Conservation (phyloP, 35 echinoderm and acorn worm genomes). For the Amphiura filiformis region DNA sequence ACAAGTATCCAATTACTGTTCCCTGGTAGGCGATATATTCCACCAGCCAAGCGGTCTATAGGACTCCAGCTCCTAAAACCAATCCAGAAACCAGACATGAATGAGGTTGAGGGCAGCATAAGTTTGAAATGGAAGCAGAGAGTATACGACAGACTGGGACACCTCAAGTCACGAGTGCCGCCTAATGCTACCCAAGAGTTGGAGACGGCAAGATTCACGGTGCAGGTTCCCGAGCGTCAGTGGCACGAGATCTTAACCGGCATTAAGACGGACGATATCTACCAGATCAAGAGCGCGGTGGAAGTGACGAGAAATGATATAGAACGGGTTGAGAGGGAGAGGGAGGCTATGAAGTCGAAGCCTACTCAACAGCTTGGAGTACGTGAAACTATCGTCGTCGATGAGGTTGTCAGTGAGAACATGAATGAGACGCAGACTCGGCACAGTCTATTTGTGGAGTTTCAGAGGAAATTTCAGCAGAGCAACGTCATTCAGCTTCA, state of each 20-base stretch:
- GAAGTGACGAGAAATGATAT: conserved; percentile 4
- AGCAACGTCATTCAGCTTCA: conserved; percentile 67
- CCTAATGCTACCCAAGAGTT: background rate
- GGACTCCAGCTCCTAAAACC: conserved; percentile 54
- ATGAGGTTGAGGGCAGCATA: conserved; percentile 26
- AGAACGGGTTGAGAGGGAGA: background rate
- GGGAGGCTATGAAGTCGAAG: background rate
- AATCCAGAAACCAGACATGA: conserved; percentile 30
- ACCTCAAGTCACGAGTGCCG: background rate
- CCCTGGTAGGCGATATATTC: conserved; percentile 43
- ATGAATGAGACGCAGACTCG: conserved; percentile 5
- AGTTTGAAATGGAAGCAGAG: conserved; percentile 54
- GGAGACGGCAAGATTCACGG: conserved; percentile 35
- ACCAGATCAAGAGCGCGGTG: conserved; percentile 30
- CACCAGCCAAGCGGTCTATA: background rate
- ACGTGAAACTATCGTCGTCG: background rate
- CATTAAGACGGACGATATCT: conserved; percentile 40
- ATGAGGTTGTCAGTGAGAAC: conserved; percentile 38
- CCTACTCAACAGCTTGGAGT: background rate
- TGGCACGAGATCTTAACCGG: conserved; percentile 48
- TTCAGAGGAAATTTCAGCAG: conserved; percentile 20
- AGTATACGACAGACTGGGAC: conserved; percentile 51
- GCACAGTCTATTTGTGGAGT: conserved; percentile 37
- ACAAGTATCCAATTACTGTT: conserved; percentile 33
- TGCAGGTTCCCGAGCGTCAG: conserved; percentile 16